phyloP scores from a whole-genome alignment of 1,140 invertebrate species.

The Caenorhabditis remanei region DNA sequence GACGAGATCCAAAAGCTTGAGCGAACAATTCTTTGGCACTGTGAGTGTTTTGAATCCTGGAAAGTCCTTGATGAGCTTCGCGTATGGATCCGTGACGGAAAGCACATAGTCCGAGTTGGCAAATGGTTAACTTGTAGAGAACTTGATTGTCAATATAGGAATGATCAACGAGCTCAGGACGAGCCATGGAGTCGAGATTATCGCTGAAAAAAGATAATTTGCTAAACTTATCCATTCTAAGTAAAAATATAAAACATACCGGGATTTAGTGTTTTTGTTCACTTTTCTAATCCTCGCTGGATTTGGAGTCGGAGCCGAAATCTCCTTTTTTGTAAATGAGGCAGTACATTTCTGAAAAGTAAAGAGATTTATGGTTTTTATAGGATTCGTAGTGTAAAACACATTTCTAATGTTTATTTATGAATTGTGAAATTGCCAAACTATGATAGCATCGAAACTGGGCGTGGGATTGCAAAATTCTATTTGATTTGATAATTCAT shows the following conservation, averaged over 20 bases:
- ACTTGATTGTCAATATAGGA: slow-evolving; percentile 97
- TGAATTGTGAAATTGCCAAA: too few relatives aligned
- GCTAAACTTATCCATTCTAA: too few relatives aligned
- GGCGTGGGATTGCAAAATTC: too few relatives aligned
- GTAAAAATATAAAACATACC: too few relatives aligned
- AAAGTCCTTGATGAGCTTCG: slow-evolving; percentile 95
- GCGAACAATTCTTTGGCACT: slow-evolving; percentile 96
- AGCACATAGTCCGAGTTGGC: slow-evolving; percentile 95
- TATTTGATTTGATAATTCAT: too few relatives aligned
- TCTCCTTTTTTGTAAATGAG: background rate
- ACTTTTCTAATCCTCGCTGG: slow-evolving; percentile 32
- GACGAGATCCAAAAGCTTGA: slow-evolving; percentile 84
- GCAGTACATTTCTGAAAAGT: slow-evolving; percentile 21
- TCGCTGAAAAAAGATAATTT: too few relatives aligned
- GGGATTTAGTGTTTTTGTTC: slow-evolving; percentile 29
- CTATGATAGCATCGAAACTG: too few relatives aligned
- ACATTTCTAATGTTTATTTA: too few relatives aligned
- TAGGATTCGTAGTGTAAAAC: too few relatives aligned
- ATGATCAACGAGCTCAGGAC: too few relatives aligned
- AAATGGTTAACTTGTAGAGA: slow-evolving; percentile 97
- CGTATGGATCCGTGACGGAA: slow-evolving; percentile 97
- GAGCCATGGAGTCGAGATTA: too few relatives aligned
- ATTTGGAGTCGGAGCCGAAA: slow-evolving; percentile 7
- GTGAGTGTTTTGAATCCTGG: slow-evolving; percentile 97
- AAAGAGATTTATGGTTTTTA: too few relatives aligned